A percentile compares a stretch with the other conserved stretches of the same genome.
These are phyloP conservation scores for Cotesia congregata DNA, from an alignment of 2,888 invertebrate genomes.

Conservation along the genomic window DNA sequence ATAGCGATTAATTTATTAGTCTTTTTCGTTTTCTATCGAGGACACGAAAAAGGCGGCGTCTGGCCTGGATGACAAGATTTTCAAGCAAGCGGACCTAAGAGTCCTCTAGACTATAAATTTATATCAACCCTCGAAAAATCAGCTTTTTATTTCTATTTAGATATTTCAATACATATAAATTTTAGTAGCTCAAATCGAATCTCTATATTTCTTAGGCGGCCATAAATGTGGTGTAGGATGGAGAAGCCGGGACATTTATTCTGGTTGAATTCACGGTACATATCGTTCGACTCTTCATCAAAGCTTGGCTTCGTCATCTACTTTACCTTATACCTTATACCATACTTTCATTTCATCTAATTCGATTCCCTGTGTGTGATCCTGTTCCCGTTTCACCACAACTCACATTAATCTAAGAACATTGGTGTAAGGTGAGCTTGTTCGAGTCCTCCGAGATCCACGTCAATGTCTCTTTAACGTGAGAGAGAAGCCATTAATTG, in stretches of 20 bases:
- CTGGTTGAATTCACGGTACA: conserved; percentile 46
- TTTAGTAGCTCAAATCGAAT: conserved; percentile 54
- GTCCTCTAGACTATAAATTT: neutral
- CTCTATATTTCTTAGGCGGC: conserved; percentile 56
- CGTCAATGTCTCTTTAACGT: conserved; percentile 13
- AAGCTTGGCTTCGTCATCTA: conserved; percentile 34
- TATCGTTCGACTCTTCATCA: conserved; percentile 49
- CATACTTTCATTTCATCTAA: neutral
- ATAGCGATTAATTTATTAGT: neutral
- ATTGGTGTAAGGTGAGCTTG: conserved; percentile 15
- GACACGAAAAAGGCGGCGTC: conserved; percentile 28
- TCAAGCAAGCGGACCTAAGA: conserved; percentile 23
- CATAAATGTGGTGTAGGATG: conserved; percentile 40
- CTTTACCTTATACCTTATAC: neutral
- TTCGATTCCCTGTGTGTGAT: neutral
- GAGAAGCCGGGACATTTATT: conserved; percentile 47
- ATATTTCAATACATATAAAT: conserved; percentile 26
- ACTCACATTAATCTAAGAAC: neutral
- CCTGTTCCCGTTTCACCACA: neutral
- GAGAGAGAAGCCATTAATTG: conserved; percentile 32
- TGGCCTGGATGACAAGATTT: conserved; percentile 30
- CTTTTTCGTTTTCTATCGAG: neutral
- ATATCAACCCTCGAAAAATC: neutral
- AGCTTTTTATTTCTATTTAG: conserved; percentile 4
- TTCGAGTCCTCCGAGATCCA: neutral